These are phyloP conservation scores for Panagrolaimus sp. DNA, from an alignment of 1,140 invertebrate species.

Conservation along the genomic window DNA sequence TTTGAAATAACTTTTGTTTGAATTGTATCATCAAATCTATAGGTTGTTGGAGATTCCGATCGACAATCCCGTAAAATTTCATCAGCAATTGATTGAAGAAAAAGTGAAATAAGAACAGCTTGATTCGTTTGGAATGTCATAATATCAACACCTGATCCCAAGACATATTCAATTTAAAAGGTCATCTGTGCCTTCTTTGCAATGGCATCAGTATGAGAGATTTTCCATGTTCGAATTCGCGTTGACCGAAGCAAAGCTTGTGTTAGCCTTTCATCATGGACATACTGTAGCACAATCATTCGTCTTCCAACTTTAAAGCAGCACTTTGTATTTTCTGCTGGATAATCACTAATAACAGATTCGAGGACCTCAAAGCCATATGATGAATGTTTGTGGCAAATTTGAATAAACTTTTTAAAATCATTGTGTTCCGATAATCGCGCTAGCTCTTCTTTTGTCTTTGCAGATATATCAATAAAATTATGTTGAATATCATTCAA, in stretches of 20 bases:
- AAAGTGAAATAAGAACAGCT: conserved; percentile 44
- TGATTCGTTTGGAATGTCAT: conserved; percentile 20
- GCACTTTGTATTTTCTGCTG: conserved; percentile 19
- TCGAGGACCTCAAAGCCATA: conserved; percentile 45
- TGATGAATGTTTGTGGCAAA: conserved; percentile 35
- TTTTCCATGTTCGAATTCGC: conserved; percentile 39
- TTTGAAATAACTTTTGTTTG: conserved; percentile 29
- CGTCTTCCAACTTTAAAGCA: conserved; percentile 38
- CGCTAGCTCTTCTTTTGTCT: conserved; percentile 27
- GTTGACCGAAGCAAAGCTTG: conserved; percentile 31
- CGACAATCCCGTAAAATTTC: conserved; percentile 33
- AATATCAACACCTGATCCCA: conserved; percentile 23
- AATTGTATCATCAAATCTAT: conserved; percentile 40
- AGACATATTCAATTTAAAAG: conserved; percentile 44
- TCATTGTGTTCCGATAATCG: conserved; percentile 24
- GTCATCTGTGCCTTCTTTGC: conserved; percentile 27
- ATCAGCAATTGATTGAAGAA: conserved; percentile 42
- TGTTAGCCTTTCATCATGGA: conserved; percentile 24
- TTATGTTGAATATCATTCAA: conserved; percentile 37
- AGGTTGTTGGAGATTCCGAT: conserved; percentile 24
- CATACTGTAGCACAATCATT: conserved; percentile 37
- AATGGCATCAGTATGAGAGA: conserved; percentile 30
- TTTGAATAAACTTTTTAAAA: conserved; percentile 34
- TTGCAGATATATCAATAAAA: conserved; percentile 22
- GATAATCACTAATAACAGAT: conserved; percentile 32